phyloP scores from a whole-genome alignment of 2,113 vertebrate genomes.

The Callipepla californica region DNA sequence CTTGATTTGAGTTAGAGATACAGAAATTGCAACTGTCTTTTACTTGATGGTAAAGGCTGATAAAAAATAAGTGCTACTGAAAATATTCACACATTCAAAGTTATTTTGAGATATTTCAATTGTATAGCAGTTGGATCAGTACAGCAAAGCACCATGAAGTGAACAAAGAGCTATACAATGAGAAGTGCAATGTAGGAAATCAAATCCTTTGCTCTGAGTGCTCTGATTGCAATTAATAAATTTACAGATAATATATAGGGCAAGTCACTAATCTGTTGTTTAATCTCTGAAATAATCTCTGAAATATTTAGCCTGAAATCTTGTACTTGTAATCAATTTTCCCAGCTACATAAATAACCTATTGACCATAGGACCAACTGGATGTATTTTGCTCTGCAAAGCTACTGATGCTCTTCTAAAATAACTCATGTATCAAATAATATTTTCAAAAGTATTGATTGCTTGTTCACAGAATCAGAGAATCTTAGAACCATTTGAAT shows the following conservation, averaged over 20 bases:
- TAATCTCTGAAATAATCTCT: slow-evolving; percentile 5
- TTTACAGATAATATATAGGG: not conserved
- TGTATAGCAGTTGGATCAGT: not conserved
- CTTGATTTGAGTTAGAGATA: slow-evolving; percentile 12
- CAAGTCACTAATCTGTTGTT: not conserved
- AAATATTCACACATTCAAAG: not conserved
- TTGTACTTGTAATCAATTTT: not conserved
- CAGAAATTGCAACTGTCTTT: not conserved
- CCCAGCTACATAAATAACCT: not conserved
- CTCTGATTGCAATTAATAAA: slow-evolving; percentile 9
- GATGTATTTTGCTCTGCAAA: not conserved
- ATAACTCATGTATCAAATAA: not conserved
- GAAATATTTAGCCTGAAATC: slow-evolving; percentile 19
- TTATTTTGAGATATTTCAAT: slow-evolving; percentile 13
- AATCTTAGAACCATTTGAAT: too few relatives aligned
- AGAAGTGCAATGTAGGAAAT: not conserved
- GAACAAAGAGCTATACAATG: not conserved
- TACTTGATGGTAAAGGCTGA: not conserved
- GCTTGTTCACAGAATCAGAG: not conserved
- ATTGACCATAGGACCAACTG: not conserved
- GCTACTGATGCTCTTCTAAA: not conserved
- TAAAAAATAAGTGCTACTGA: not conserved
- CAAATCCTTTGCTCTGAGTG: not conserved
- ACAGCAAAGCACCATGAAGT: not conserved
- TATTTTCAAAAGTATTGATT: not conserved